These are phyloP conservation scores for Liopterus haemorrhoidalis DNA, from an alignment of 2,888 invertebrate genomes.

Conservation along the genomic window DNA sequence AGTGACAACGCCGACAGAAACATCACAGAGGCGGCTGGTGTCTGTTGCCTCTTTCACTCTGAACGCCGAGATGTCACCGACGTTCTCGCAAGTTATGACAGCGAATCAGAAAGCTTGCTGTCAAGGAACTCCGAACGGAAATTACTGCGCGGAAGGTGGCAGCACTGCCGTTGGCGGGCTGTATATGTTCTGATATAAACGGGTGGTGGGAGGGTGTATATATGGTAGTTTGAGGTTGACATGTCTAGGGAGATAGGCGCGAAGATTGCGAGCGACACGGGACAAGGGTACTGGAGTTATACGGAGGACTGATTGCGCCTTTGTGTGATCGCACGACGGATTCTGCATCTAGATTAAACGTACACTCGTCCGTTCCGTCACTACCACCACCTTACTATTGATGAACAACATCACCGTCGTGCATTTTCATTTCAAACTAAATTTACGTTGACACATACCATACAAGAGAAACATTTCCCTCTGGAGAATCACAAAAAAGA, in stretches of 20 bases:
- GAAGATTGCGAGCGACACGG: slow-evolving; percentile 17
- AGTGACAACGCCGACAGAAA: slow-evolving; percentile 18
- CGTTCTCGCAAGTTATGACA: slow-evolving; percentile 31
- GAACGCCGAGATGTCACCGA: slow-evolving; percentile 17
- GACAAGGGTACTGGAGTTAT: slow-evolving; percentile 14
- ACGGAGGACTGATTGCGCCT: slow-evolving; percentile 21
- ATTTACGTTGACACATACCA: no score
- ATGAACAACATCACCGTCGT: no score
- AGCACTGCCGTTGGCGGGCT: slow-evolving; percentile 13
- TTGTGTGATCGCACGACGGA: slow-evolving; percentile 21
- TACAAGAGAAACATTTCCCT: no score
- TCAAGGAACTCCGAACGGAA: slow-evolving; percentile 36
- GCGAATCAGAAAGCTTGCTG: slow-evolving; percentile 34
- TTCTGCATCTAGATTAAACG: slow-evolving; percentile 24
- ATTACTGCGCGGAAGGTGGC: slow-evolving; percentile 34
- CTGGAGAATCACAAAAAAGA: no score
- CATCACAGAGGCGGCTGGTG: slow-evolving; percentile 1
- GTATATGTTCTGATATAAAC: not conserved
- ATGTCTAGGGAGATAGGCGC: slow-evolving; percentile 24
- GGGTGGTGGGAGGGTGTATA: no score
- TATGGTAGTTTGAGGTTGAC: slow-evolving; percentile 9
- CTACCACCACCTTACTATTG: no score
- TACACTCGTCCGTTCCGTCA: no score
- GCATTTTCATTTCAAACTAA: no score
- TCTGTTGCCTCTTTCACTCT: slow-evolving; percentile 5